Evolutionary conservation across 92 coral and sea anemone species (phyloP).

Genomic region (Zoanthus solanderi): DNA sequence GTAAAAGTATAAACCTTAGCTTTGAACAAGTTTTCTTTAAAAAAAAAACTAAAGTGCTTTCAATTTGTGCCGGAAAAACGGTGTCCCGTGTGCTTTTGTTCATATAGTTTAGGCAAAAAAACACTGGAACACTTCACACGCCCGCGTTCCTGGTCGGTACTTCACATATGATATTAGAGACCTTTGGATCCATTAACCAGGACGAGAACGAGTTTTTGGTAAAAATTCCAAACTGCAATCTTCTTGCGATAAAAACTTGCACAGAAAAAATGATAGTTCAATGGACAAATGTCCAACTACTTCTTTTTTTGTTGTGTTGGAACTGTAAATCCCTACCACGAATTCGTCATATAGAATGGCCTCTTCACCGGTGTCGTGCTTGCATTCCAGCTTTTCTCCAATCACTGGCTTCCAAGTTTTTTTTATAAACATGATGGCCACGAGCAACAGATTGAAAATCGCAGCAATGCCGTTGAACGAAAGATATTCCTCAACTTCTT

Average conservation of each 20-base stretch:
- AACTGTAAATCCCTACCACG: neutral
- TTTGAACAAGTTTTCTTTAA: too few species aligned
- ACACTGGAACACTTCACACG: too few species aligned
- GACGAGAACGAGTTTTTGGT: neutral
- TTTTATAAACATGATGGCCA: constrained; percentile 55
- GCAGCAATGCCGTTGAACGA: constrained; percentile 49
- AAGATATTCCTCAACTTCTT: constrained; percentile 52
- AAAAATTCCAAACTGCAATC: constrained; percentile 48
- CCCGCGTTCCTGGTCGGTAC: too few species aligned
- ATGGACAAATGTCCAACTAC: constrained; percentile 44
- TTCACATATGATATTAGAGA: too few species aligned
- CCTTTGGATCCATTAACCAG: too few species aligned
- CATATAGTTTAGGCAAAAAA: too few species aligned
- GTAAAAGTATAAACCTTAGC: too few species aligned
- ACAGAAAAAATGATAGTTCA: constrained; percentile 39
- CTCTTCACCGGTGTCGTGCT: too few species aligned
- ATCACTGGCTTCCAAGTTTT: constrained; percentile 58
- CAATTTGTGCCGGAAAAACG: too few species aligned
- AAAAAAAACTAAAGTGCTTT: too few species aligned
- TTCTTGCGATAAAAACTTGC: constrained; percentile 38
- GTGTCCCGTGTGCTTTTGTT: too few species aligned
- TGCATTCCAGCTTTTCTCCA: neutral
- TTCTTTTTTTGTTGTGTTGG: constrained; percentile 13
- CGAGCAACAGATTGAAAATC: constrained; percentile 61
- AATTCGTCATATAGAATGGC: neutral